Evolutionary conservation across 2,888 invertebrate species (phyloP).

Genomic region (Andrena chrysosceles): DNA sequence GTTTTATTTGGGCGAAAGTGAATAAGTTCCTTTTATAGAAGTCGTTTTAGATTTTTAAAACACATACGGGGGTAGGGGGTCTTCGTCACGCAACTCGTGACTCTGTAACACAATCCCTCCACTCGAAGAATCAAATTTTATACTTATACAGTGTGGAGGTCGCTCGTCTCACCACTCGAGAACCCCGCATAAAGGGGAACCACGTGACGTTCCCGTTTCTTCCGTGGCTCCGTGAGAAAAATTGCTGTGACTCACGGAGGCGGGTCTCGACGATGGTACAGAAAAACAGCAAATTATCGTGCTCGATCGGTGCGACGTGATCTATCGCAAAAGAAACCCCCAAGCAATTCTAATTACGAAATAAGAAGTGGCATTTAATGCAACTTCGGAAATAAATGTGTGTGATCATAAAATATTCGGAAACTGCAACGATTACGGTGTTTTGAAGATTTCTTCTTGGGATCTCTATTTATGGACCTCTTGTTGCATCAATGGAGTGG

Average conservation of each 20-base stretch:
- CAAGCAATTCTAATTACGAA: too few species aligned
- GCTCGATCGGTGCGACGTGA: constrained; percentile 11
- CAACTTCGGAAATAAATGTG: too few species aligned
- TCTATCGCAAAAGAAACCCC: not conserved
- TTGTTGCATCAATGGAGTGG: not conserved
- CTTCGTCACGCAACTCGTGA: constrained; percentile 12
- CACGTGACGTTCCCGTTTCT: constrained; percentile 47
- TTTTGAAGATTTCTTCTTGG: not conserved
- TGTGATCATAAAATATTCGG: not conserved
- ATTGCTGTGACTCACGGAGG: constrained; percentile 37
- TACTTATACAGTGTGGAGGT: constrained; percentile 30
- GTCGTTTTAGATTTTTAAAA: constrained; percentile 9
- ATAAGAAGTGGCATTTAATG: too few species aligned
- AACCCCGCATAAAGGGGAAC: constrained; percentile 30
- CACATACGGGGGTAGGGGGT: not conserved
- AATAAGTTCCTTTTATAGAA: not conserved
- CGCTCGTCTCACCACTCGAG: constrained; percentile 33
- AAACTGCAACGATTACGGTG: too few species aligned
- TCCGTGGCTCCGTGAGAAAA: constrained; percentile 45
- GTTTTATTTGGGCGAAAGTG: not conserved
- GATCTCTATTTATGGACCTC: not conserved
- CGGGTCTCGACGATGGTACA: not conserved
- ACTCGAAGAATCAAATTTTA: constrained; percentile 54
- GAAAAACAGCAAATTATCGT: constrained; percentile 38
- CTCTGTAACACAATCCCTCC: constrained; percentile 36